Evolutionary conservation across 2,797 vertebrate genomes (phyloP).

Genomic region (Eulemur mongoz): DNA sequence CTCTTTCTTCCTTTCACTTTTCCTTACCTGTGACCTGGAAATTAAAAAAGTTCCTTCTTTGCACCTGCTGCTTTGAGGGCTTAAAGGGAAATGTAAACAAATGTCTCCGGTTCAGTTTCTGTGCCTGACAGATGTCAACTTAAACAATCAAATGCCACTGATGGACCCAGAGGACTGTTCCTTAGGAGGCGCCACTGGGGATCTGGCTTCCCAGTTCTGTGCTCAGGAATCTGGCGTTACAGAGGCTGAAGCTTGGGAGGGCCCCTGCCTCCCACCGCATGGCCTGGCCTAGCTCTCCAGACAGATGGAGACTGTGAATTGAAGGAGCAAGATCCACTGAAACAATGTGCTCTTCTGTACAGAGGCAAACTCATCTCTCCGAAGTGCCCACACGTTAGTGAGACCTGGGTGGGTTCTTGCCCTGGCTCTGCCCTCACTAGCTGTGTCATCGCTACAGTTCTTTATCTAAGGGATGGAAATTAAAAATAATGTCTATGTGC

Average conservation of each 20-base stretch:
- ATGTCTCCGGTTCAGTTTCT: not conserved
- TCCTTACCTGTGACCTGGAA: not conserved
- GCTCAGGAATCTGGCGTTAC: not conserved
- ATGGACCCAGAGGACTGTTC: not conserved
- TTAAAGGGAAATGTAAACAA: not conserved
- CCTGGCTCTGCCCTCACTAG: not conserved
- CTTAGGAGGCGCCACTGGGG: accelerated
- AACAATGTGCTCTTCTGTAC: not conserved
- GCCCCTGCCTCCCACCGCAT: not conserved
- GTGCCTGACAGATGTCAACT: not conserved
- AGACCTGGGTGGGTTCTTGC: not conserved
- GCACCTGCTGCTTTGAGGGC: not conserved
- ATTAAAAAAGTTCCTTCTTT: not conserved
- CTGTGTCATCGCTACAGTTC: not conserved
- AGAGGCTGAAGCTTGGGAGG: not conserved
- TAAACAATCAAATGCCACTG: not conserved
- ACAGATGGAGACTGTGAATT: not conserved
- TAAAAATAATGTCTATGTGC: not conserved
- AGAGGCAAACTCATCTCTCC: not conserved
- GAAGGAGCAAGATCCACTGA: not conserved
- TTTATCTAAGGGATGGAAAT: not conserved
- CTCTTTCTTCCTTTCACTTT: not conserved
- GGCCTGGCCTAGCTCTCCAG: not conserved
- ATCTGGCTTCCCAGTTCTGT: not conserved
- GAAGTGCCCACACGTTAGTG: not conserved